These are phyloP conservation scores for Okapia johnstoni DNA, from an alignment of 2,113 vertebrate species.

Conservation along the genomic window DNA sequence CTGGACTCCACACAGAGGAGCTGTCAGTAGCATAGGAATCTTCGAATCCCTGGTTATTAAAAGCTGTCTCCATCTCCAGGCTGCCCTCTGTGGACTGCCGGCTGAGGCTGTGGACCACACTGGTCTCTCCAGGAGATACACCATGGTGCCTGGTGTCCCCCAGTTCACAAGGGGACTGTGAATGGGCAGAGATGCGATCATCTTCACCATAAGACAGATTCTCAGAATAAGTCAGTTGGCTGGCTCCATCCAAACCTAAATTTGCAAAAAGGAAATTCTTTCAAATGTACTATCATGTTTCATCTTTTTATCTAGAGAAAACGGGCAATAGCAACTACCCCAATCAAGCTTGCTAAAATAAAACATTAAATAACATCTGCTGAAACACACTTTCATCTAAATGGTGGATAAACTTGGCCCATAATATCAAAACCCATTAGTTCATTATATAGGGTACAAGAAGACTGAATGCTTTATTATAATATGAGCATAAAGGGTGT, in stretches of 20 bases:
- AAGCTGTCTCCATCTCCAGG: slow-evolving; percentile 77
- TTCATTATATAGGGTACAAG: neutral
- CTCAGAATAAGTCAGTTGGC: slow-evolving; percentile 81
- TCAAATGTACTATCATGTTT: slow-evolving; percentile 61
- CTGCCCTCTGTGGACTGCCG: slow-evolving; percentile 73
- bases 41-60: slow-evolving; percentile 79
- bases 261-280: slow-evolving; percentile 68
- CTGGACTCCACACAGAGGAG: slow-evolving; percentile 89
- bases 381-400: neutral
- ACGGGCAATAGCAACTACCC: neutral
- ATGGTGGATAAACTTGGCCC: neutral
- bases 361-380: neutral
- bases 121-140: slow-evolving; percentile 52
- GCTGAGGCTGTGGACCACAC: neutral
- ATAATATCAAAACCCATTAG: neutral
- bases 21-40: slow-evolving; percentile 84
- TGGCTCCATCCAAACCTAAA: slow-evolving; percentile 85
- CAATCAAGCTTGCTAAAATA: neutral
- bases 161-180: slow-evolving; percentile 55
- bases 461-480: neutral
- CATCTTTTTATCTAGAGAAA: neutral
- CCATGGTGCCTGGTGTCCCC: slow-evolving; percentile 42
- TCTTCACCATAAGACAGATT: slow-evolving; percentile 75
- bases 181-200: slow-evolving; percentile 71
- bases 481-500: neutral